Percentiles rank a stretch among this genome's conserved stretches.
phyloP scores from a whole-genome alignment of 2,888 invertebrate genomes.

The Podotricha telesiphe region DNA sequence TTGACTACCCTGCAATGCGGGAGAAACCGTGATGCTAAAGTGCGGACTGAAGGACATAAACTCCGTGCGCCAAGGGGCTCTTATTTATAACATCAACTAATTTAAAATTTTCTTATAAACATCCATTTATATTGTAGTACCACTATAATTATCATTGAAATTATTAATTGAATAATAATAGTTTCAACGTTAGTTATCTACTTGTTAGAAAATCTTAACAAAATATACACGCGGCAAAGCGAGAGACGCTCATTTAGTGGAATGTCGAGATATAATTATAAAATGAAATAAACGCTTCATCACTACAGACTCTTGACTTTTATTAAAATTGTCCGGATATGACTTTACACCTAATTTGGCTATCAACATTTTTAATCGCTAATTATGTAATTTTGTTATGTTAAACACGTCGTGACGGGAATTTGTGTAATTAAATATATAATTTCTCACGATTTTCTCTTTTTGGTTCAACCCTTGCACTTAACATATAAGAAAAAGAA shows the following conservation, averaged over 20 bases:
- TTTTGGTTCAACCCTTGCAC: not conserved
- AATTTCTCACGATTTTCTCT: conserved; percentile 23
- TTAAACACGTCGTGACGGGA: not conserved
- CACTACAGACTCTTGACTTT: conserved; percentile 8
- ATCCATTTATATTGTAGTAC: not conserved
- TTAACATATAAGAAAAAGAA: not conserved
- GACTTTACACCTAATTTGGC: conserved; percentile 19
- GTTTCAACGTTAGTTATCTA: conserved; percentile 29
- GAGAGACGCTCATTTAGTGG: conserved; percentile 26
- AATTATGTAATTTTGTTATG: conserved; percentile 17
- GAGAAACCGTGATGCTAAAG: too few relatives aligned
- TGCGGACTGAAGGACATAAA: too few relatives aligned
- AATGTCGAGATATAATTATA: conserved; percentile 24
- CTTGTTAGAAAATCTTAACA: conserved; percentile 41
- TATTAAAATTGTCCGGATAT: conserved; percentile 20
- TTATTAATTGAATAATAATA: conserved; percentile 39
- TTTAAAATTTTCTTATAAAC: not conserved
- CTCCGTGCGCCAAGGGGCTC: not conserved
- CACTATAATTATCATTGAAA: conserved; percentile 33
- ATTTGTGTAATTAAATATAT: conserved; percentile 11
- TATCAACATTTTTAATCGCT: conserved; percentile 9
- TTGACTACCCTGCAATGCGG: too few relatives aligned
- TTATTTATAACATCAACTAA: not conserved
- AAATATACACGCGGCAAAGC: conserved; percentile 43
- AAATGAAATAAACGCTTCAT: conserved; percentile 20